Conservation (phyloP, 2,888 invertebrate genomes). For the Cistogaster globosa region DNA sequence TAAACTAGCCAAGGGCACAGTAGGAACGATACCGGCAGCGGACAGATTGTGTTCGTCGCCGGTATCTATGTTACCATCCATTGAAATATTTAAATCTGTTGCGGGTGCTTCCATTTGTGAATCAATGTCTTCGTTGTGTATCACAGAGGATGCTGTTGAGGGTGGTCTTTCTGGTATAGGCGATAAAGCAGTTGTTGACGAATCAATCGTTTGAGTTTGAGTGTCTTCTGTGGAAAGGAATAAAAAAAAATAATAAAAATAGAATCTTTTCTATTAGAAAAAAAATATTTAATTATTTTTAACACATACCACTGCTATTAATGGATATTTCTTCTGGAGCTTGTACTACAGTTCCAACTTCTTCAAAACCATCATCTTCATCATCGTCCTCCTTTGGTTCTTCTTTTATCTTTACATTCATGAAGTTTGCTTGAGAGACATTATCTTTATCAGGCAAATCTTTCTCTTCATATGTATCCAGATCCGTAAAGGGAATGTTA, state of each 20-base stretch:
- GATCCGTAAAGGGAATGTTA: constrained; percentile 82
- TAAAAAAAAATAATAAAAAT: background rate
- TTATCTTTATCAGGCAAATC: constrained; percentile 75
- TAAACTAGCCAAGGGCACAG: constrained; percentile 81
- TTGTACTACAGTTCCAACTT: constrained; percentile 82
- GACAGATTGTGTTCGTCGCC: constrained; percentile 84
- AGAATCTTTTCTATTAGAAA: background rate
- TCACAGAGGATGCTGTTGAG: constrained; percentile 78
- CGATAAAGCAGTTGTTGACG: constrained; percentile 75
- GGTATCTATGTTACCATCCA: constrained; percentile 91
- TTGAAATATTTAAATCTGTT: constrained; percentile 82
- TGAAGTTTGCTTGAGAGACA: constrained; percentile 77
- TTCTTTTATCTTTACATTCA: constrained; percentile 86
- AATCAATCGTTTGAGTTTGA: constrained; percentile 79
- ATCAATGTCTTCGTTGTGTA: constrained; percentile 67
- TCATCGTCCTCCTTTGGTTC: constrained; percentile 87
- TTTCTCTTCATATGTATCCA: constrained; percentile 82
- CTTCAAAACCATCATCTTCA: constrained; percentile 83
- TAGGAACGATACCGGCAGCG: constrained; percentile 81
- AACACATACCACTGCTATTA: constrained; percentile 80
- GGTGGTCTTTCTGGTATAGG: constrained; percentile 83
- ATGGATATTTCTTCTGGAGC: constrained; percentile 81
- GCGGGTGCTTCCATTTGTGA: constrained; percentile 72
- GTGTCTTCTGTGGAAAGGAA: constrained; percentile 76
- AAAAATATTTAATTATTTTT: constrained; percentile 1